Percentiles rank a stretch among this genome's conserved stretches.
phyloP scores from a whole-genome alignment of 2,113 vertebrate species.

The Apodemus sylvaticus region DNA sequence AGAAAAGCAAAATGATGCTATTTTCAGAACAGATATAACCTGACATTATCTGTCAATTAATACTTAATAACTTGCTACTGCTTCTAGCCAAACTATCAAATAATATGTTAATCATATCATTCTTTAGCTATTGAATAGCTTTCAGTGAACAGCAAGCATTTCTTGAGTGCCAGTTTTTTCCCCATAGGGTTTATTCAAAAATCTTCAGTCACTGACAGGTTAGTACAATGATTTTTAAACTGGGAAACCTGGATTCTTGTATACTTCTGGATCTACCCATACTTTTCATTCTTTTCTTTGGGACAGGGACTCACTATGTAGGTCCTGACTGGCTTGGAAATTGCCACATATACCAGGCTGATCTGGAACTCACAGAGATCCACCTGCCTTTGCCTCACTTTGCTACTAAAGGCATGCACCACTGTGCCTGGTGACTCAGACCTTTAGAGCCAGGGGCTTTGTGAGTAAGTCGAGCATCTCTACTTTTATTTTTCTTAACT shows the following conservation, averaged over 20 bases:
- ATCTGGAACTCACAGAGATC: background rate
- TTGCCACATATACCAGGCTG: background rate
- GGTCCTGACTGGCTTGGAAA: background rate
- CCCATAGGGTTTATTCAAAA: background rate
- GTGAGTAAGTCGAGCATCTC: background rate
- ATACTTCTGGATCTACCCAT: background rate
- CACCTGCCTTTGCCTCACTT: background rate
- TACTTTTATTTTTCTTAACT: background rate
- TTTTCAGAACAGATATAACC: background rate
- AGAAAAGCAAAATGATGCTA: background rate
- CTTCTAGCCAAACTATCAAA: background rate
- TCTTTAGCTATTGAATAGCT: background rate
- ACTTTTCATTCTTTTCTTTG: background rate
- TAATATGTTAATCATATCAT: background rate
- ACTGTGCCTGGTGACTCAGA: background rate
- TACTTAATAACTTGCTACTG: background rate
- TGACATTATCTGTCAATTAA: background rate
- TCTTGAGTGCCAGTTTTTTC: background rate
- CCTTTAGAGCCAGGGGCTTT: background rate
- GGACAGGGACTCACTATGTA: background rate
- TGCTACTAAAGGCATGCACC: background rate
- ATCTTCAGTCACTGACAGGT: background rate
- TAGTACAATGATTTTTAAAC: conserved; percentile 4
- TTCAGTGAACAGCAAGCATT: background rate
- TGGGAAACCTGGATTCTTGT: background rate